A percentile compares a stretch with the other conserved stretches of the same genome.
phyloP scores from a whole-genome alignment of 92 coral and sea anemone genomes.

The Pocillopora grandis region DNA sequence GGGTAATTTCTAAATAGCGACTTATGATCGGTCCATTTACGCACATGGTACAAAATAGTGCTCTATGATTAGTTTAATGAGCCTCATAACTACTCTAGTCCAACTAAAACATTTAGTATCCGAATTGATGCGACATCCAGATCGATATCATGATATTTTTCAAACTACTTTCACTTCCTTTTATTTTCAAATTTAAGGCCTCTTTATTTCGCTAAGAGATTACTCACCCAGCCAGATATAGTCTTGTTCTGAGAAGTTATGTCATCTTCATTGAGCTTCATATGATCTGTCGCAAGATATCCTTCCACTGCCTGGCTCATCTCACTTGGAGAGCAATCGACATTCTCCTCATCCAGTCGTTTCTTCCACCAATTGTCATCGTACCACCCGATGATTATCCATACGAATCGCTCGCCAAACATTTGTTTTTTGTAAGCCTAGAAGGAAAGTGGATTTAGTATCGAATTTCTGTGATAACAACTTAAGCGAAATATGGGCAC shows the following conservation, averaged over 20 bases:
- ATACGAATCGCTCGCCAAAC: slow-evolving; percentile 60
- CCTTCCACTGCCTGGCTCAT: slow-evolving; percentile 60
- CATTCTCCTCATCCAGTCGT: slow-evolving; percentile 38
- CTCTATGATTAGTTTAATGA: too few relatives aligned
- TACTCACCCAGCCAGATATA: slow-evolving; percentile 49
- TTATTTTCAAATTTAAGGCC: too few relatives aligned
- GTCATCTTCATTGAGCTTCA: slow-evolving; percentile 70
- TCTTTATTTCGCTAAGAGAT: not conserved
- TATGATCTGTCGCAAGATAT: slow-evolving; percentile 61
- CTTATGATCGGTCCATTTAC: too few relatives aligned
- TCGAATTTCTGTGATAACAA: too few relatives aligned
- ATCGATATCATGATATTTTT: too few relatives aligned
- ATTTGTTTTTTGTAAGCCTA: slow-evolving; percentile 67
- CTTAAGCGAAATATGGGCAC: too few relatives aligned
- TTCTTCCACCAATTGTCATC: slow-evolving; percentile 67
- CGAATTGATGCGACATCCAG: too few relatives aligned
- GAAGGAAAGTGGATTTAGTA: not conserved
- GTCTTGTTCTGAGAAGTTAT: slow-evolving; percentile 46
- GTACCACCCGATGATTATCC: slow-evolving; percentile 80
- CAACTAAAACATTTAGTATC: too few relatives aligned
- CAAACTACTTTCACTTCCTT: too few relatives aligned
- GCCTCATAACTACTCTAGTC: too few relatives aligned
- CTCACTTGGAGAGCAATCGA: slow-evolving; percentile 39
- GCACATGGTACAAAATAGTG: too few relatives aligned
- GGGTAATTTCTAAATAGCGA: too few relatives aligned